Evolutionary conservation across 2,113 vertebrate species (phyloP).

Genomic region (Oryzias melastigma): DNA sequence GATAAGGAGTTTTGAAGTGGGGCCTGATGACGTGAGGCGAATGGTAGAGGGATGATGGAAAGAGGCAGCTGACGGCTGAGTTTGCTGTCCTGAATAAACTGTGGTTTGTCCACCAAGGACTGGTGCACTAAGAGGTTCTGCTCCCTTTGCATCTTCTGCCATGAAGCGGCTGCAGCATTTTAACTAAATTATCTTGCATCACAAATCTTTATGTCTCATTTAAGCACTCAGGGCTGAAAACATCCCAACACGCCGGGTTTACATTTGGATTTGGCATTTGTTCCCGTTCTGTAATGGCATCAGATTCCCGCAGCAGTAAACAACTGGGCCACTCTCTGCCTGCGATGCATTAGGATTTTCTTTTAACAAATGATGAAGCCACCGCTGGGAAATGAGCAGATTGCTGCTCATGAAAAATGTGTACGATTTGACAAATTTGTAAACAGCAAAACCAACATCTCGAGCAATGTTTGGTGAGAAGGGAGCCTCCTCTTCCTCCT

Average conservation of each 20-base stretch:
- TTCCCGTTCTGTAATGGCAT: slow-evolving; percentile 38
- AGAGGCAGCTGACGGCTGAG: slow-evolving; percentile 3
- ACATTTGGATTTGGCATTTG: slow-evolving; percentile 51
- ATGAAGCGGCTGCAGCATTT: slow-evolving; percentile 38
- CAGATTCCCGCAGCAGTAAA: slow-evolving; percentile 53
- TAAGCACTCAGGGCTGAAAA: slow-evolving; percentile 49
- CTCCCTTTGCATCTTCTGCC: slow-evolving; percentile 28
- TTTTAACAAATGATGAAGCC: slow-evolving; percentile 38
- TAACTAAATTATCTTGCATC: slow-evolving; percentile 45
- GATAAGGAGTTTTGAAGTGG: slow-evolving; percentile 22
- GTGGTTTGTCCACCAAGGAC: slow-evolving; percentile 33
- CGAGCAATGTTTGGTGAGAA: slow-evolving; percentile 42
- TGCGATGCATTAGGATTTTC: slow-evolving; percentile 47
- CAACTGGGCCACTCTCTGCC: slow-evolving; percentile 54
- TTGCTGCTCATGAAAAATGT: slow-evolving; percentile 47
- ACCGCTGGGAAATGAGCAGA: slow-evolving; percentile 50
- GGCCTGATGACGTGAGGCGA: background rate
- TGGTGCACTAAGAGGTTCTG: slow-evolving; percentile 11
- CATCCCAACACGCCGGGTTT: slow-evolving; percentile 27
- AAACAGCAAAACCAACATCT: slow-evolving; percentile 44
- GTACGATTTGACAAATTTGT: slow-evolving; percentile 53
- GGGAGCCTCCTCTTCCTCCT: slow-evolving; percentile 35
- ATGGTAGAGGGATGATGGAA: background rate
- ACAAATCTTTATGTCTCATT: slow-evolving; percentile 44
- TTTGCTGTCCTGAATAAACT: background rate